Base-by-base conservation (phyloP, 2,797 vertebrate species). In the Myiothlypis coronata region DNA sequence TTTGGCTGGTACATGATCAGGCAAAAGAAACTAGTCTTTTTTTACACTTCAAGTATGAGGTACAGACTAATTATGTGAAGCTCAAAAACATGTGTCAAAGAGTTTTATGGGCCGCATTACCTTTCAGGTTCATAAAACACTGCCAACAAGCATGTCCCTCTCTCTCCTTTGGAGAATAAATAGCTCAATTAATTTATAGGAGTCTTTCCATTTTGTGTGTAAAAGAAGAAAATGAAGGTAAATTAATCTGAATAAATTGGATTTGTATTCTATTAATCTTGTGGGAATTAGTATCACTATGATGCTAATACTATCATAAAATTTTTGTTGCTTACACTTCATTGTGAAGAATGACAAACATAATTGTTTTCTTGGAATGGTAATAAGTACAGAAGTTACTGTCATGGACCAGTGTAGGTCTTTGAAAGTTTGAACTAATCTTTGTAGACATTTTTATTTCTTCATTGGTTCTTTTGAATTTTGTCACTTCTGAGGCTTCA, bases 21-120 rank as follows among this genome's bases (percentile, higher is more conserved):
- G 26, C 24, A 59, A 59, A 91, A 78, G 13, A 76, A 83, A n/a
- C 49, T 44, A 78, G 28, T 79, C 26, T 81, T 83, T 91, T 89
- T 49, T 82, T 74, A 67, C 28, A 44, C 46, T 74, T 83, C 28
- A 86, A 3, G 12, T 76, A 28, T 55, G 68, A 87, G 35, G 47
- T 65, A 61, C 35, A 72, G 53, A 59, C 49, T 84, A 75, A 93
- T 83, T 91, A 81, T 89, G 32, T 89, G 61, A 90, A 52, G 28
- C 80, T 88, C 21, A 47, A 49, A 94, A 93, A 76, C 65, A 91
- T 81, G 28, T 67, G 59, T 88, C 87, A 75, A 59, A 76, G 65
- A 88, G 47, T 81, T 94, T 95, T 95, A 94, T 93, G 69, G 55
- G 6, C 14, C 55, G n/a, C 50, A 49, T 95, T 96, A 88, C 79